phyloP scores from a whole-genome alignment of 2,888 invertebrate species.

The Epistrophella euchroma region DNA sequence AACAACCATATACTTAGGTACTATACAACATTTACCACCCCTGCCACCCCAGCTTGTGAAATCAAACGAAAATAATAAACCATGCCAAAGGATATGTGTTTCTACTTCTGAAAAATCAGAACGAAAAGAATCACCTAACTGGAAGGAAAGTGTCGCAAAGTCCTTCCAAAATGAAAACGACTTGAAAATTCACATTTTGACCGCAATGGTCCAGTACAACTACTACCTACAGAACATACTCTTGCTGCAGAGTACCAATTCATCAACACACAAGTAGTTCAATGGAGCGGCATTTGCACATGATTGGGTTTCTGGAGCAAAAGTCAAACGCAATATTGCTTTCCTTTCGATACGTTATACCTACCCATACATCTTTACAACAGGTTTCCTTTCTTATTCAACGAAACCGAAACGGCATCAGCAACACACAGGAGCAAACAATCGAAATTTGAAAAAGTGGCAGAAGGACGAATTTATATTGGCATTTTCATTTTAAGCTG shows the following conservation, averaged over 20 bases:
- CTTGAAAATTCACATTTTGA: constrained; percentile 74
- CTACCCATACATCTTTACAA: constrained; percentile 16
- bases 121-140: constrained; percentile 55
- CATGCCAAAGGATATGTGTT: constrained; percentile 7
- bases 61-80: constrained; percentile 10
- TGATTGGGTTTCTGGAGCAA: constrained; percentile 67
- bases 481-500: constrained; percentile 51
- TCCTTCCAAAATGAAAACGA: constrained; percentile 46
- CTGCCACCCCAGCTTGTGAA: constrained; percentile 4
- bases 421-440: constrained; percentile 17
- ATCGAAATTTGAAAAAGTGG: constrained; percentile 65
- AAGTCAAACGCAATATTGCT: constrained; percentile 35
- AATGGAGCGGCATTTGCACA: constrained; percentile 74
- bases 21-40: constrained; percentile 39
- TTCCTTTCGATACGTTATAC: background rate
- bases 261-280: constrained; percentile 64
- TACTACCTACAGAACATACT: background rate
- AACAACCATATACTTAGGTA: constrained; percentile 41
- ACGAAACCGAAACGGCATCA: background rate
- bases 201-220: constrained; percentile 41
- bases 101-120: constrained; percentile 31
- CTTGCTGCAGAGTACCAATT: constrained; percentile 28
- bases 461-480: constrained; percentile 67
- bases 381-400: constrained; percentile 28
- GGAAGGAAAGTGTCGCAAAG: constrained; percentile 66